Conservation (phyloP, 2,113 vertebrate genomes). For the Meles meles region DNA sequence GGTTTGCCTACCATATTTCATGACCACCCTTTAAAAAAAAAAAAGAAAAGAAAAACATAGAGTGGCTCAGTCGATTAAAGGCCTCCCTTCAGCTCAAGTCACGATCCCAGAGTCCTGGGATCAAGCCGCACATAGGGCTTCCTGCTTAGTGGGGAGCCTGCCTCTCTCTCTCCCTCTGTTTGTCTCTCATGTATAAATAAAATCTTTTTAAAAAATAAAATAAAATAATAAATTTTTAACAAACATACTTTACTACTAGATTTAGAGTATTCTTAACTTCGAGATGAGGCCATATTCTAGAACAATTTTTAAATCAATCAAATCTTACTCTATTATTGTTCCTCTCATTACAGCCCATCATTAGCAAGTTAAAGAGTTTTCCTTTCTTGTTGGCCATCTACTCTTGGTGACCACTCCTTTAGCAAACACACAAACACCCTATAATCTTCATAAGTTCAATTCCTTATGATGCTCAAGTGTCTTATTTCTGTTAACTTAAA, state of each 20-base stretch:
- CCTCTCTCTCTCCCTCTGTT: too few relatives aligned
- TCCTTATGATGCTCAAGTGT: neutral
- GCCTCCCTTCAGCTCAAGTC: too few relatives aligned
- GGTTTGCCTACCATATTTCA: neutral
- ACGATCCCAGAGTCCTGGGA: too few relatives aligned
- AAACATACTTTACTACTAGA: neutral
- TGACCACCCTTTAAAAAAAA: neutral
- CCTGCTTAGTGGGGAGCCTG: too few relatives aligned
- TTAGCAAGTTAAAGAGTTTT: neutral
- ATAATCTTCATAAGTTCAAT: neutral
- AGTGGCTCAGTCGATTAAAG: too few relatives aligned
- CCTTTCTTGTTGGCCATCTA: neutral
- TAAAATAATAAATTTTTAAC: too few relatives aligned
- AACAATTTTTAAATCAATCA: neutral
- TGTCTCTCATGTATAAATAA: too few relatives aligned
- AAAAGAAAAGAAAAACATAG: neutral
- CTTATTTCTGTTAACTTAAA: constrained; percentile 12
- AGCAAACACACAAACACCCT: neutral
- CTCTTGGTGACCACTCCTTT: neutral
- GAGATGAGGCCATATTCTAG: neutral
- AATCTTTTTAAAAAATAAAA: too few relatives aligned
- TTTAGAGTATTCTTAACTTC: neutral
- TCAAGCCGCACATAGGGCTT: too few relatives aligned
- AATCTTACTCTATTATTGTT: neutral
- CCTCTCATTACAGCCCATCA: neutral